These are phyloP conservation scores for Gambelia wislizenii DNA, from an alignment of 2,797 vertebrate species.

Conservation along the genomic window DNA sequence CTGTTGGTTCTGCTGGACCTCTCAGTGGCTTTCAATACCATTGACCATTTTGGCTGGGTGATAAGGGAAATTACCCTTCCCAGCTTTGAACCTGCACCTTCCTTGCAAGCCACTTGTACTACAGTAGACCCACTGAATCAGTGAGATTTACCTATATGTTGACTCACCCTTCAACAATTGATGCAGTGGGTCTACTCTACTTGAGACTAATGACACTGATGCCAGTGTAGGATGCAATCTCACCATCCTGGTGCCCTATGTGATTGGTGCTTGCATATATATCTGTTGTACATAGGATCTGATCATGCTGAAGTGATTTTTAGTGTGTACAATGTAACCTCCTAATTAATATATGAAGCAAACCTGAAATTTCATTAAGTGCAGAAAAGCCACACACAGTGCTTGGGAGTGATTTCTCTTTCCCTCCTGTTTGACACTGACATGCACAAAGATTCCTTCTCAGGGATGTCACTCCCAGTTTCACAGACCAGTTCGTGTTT, in stretches of 20 bases:
- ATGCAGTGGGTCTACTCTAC: background rate
- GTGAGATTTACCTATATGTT: too few species aligned
- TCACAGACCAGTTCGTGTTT: background rate
- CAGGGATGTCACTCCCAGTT: background rate
- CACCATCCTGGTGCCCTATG: background rate
- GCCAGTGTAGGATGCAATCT: background rate
- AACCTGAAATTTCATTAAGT: background rate
- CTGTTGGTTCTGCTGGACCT: too few species aligned
- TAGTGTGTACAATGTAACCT: background rate
- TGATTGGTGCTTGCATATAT: background rate
- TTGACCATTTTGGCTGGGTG: too few species aligned
- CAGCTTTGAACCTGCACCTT: too few species aligned
- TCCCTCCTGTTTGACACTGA: background rate
- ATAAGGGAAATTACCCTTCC: too few species aligned
- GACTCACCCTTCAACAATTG: too few species aligned
- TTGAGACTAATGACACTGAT: background rate
- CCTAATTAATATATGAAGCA: background rate
- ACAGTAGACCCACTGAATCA: too few species aligned
- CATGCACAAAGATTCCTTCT: background rate
- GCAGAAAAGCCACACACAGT: too few species aligned
- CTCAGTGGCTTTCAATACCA: too few species aligned
- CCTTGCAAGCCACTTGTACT: too few species aligned
- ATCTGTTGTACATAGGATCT: too few species aligned
- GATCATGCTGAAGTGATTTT: background rate
- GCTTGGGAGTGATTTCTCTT: background rate